Base-by-base conservation (phyloP, 1,140 invertebrate species). In the Helicoverpa armigera region DNA sequence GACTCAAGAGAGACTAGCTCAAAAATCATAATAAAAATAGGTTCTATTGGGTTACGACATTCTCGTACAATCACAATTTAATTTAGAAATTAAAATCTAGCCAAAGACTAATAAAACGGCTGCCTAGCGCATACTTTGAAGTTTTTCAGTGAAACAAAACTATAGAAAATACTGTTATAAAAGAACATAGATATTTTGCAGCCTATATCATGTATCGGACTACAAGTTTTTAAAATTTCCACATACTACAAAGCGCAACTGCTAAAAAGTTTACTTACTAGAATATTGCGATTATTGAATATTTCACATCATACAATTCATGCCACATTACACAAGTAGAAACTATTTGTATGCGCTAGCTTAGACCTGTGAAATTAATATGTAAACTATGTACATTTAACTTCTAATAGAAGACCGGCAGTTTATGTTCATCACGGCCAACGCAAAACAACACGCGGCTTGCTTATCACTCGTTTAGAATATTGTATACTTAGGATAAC, bases 61-160 rank as follows among this genome's bases (percentile, higher is more conserved):
- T 70, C 29, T 70, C 50, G 16, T 70, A 70, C 53, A 70, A 70
- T 54, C 67, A 70, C 67, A 70, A 29, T 53, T 50, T 61, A 23
- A 29, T 70, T 70, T 29, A 51, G 53, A 70, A 70, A 53, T 14
- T 13, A 54, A 53, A 23, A 29, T 70, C 67, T 70, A 70, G 67
- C 67, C 67, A 31, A 61, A 18, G 67, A 70, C 67, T 70, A 70
- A 70, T 70, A 5, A 31, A 50, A 50, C 29, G 5, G 63, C n/a
- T 48, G 63, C 43, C 35, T 10, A 16, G 35, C 63, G 63, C 63
- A 18, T 50, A 50, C 12, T 48, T 48, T 65, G 11, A 16, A 16
- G 11, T 16, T 48, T n/a, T 9, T 53, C 18, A 18, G 11, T 18
- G 16, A 10, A 18, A 58, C 7, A 18, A 43, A 43, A 43, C 5